A percentile compares a stretch with the other conserved stretches of the same genome.
Evolutionary conservation across 2,888 invertebrate species (phyloP).

Genomic region (Charanyca ferruginea): DNA sequence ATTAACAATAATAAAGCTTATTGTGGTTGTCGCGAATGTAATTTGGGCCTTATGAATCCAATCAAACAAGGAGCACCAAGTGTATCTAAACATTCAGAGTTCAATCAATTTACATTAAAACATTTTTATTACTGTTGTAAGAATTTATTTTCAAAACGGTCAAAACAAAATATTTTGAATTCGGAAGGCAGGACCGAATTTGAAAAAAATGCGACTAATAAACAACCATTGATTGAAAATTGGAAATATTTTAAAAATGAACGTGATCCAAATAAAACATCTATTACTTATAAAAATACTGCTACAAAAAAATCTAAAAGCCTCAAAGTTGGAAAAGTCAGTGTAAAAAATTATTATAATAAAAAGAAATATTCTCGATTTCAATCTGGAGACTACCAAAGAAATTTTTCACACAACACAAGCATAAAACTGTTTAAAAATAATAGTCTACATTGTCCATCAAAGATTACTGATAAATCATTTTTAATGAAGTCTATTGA

Average conservation of each 20-base stretch:
- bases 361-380: slow-evolving; percentile 47
- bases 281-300: slow-evolving; percentile 4
- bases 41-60: neutral
- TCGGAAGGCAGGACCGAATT: neutral
- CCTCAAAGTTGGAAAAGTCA: slow-evolving; percentile 35
- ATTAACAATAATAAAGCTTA: slow-evolving; percentile 49
- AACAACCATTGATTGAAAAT: slow-evolving; percentile 10
- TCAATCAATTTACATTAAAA: slow-evolving; percentile 11
- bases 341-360: slow-evolving; percentile 29
- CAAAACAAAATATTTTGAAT: neutral
- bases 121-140: slow-evolving; percentile 27
- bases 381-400: slow-evolving; percentile 46
- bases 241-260: slow-evolving; percentile 60
- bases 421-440: slow-evolving; percentile 1
- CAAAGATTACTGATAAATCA: neutral
- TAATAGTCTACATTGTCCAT: slow-evolving; percentile 16
- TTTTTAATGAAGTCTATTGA: slow-evolving; percentile 1
- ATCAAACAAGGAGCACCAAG: neutral
- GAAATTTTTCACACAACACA: neutral
- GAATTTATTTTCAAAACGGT: slow-evolving; percentile 30
- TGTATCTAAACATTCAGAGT: neutral
- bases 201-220: slow-evolving; percentile 1
- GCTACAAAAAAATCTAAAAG: slow-evolving; percentile 52
- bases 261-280: slow-evolving; percentile 33
- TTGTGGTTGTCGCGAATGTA: slow-evolving; percentile 6